Conservation (phyloP, 2,797 vertebrate species). For the Lithobates pipiens region DNA sequence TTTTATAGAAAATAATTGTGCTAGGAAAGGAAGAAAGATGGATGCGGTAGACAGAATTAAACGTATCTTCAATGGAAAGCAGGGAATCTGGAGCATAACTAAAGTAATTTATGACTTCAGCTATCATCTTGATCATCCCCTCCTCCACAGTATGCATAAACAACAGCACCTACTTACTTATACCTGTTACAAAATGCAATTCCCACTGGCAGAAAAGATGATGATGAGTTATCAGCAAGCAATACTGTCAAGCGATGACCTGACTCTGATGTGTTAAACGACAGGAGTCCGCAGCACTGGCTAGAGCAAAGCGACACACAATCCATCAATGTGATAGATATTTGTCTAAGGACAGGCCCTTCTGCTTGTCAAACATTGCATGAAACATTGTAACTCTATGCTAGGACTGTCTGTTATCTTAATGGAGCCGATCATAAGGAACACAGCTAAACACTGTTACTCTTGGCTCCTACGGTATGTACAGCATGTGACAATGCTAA, state of each 20-base stretch:
- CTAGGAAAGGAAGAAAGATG: constrained; percentile 37
- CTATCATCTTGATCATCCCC: constrained; percentile 22
- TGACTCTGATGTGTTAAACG: constrained; percentile 53
- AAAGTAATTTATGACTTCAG: constrained; percentile 49
- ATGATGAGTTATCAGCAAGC: constrained; percentile 54
- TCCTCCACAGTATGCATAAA: constrained; percentile 41
- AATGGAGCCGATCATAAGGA: constrained; percentile 38
- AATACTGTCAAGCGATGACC: constrained; percentile 50
- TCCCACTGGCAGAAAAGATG: constrained; percentile 21
- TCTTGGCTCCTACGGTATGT: constrained; percentile 21
- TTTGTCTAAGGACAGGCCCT: constrained; percentile 59
- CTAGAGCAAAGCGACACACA: constrained; percentile 11
- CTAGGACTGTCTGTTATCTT: constrained; percentile 48
- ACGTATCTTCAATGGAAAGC: constrained; percentile 18
- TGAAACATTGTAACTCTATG: constrained; percentile 53
- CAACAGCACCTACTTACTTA: constrained; percentile 46
- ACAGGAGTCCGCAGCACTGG: constrained; percentile 50
- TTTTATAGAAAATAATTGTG: constrained; percentile 32
- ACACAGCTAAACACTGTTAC: constrained; percentile 25
- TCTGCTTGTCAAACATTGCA: constrained; percentile 60
- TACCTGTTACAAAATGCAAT: constrained; percentile 53
- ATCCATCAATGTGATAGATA: constrained; percentile 61
- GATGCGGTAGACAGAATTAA: constrained; percentile 18
- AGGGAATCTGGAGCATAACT: constrained; percentile 41
- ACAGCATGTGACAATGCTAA: background rate